Evolutionary conservation across 2,113 vertebrate species (phyloP).

Genomic region (Meriones unguiculatus): DNA sequence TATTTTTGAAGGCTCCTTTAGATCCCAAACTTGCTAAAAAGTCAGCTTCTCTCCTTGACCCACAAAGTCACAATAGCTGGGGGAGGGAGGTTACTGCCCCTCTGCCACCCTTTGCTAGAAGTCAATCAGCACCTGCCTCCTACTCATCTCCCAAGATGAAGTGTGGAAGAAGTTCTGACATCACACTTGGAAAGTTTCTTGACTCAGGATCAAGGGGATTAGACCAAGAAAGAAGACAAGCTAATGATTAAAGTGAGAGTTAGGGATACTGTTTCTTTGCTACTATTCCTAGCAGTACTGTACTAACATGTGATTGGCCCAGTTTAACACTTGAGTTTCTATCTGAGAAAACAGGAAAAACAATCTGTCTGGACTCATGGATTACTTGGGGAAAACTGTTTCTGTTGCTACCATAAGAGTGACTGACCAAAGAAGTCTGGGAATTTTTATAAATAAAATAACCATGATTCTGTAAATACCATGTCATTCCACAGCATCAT

Average conservation of each 20-base stretch:
- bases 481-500: constrained; percentile 64
- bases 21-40: neutral
- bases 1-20: constrained; percentile 52
- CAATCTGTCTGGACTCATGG: constrained; percentile 57
- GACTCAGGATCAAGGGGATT: constrained; percentile 69
- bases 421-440: constrained; percentile 65
- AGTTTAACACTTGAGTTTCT: constrained; percentile 68
- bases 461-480: constrained; percentile 70
- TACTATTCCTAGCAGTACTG: constrained; percentile 76
- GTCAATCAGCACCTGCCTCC: constrained; percentile 15
- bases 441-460: constrained; percentile 79
- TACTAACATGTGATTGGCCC: constrained; percentile 65
- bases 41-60: neutral
- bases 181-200: constrained; percentile 70
- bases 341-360: constrained; percentile 62
- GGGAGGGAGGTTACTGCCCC: neutral
- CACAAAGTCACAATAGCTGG: constrained; percentile 32
- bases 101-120: neutral
- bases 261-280: constrained; percentile 70
- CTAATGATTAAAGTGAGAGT: constrained; percentile 76
- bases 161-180: constrained; percentile 57
- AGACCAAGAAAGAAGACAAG: constrained; percentile 69
- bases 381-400: constrained; percentile 51
- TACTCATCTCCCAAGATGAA: constrained; percentile 6
- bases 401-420: constrained; percentile 60